Evolutionary conservation across 2,113 vertebrate genomes (phyloP), one percentile per base, ranked within the genome.

Genomic region (Crocuta crocuta): DNA sequence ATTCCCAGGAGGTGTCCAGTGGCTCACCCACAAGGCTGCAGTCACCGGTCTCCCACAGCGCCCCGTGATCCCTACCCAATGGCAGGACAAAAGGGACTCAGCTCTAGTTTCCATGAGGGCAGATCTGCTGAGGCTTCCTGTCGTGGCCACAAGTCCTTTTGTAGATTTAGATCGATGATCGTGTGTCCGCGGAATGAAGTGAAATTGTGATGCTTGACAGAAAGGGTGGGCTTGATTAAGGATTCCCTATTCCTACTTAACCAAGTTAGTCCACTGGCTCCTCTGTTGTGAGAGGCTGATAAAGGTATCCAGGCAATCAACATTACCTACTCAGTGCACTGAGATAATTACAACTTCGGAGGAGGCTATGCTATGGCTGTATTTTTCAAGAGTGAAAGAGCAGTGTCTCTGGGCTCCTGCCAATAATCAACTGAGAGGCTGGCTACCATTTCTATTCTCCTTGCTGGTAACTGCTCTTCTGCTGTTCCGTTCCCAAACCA

Each of bases 391-490:
- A 91, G 80, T 1, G 4, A 95, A 91, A 12, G 16, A 65, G 90
- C 79, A 95, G 93, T 5, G 35, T 92, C 70, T 87, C 68, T 94
- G 43, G 89, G 53, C 82, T 96, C 86, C 84, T 94, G 85, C 82
- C 73, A 87, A 81, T n/a, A 45, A 92, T 86, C 28, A 86, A 26
- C 55, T 50, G 74, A 97, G 31, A 50, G 65, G n/a, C 39, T 95
- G 50, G 71, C 94, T 96, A 45, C 95, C 87, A 89, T 80, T 96
- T 93, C 83, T 91, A 97, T 89, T 96, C 92, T 97, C 79, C 82
- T 96, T 53, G 73, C 66, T 84, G 92, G 89, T 33, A 93, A 89
- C 71, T 28, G 73, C 33, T 63, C 87, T 66, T 86, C 58, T 33
- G 43, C 81, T 90, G 73, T 12, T 98, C 78, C 70, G 71, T 98